Base-by-base conservation (phyloP, 2,797 vertebrate genomes). In the Epinephelus awoara region DNA sequence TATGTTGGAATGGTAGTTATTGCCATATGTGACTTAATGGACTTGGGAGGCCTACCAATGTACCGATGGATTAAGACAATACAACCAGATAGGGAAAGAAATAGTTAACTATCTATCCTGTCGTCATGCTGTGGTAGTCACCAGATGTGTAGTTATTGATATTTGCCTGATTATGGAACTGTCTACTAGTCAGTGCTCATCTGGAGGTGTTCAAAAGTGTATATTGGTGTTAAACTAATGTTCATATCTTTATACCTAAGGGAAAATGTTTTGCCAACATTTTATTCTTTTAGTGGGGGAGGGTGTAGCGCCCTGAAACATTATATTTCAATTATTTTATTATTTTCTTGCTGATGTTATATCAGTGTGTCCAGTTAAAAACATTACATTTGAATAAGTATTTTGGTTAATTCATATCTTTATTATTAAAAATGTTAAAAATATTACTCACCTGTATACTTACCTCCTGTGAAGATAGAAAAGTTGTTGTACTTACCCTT, bases 21-120 rank as follows among this genome's bases (percentile, higher is more conserved):
- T 38, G 34, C 46, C 49, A 54, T 54, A 40, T 54, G 49, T 67
- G 34, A 40, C 65, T 54, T 67, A 67, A 67, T 42, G 65, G 64
- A 50, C 64, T 66, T 51, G 47, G 64, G 64, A 66, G 64, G 63
- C 47, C 64, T 51, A 51, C 64, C 64, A 66, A 21, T 66, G 64
- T 51, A 51, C 64, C 10, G 12, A 6, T 38, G 3, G 21, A 51
- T 66, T 66, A 52, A 66, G 64, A 34, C 47, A 2, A 66, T 21
- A 66, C 47, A 66, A n/a, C 18, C 2, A 38, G 14, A 38, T 27
- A 38, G 64, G 64, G 14, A n/a, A 47, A 11, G 17, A 47, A 51
- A 19, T 3, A 12, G 18, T 34, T 3, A 14, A 9, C 47, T 51
- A n/a, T 51, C n/a, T 51, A 12, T 67, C 64, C 64, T 67, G 64